Base-by-base conservation (phyloP, 2,888 invertebrate species). In the Agrotis segetum region DNA sequence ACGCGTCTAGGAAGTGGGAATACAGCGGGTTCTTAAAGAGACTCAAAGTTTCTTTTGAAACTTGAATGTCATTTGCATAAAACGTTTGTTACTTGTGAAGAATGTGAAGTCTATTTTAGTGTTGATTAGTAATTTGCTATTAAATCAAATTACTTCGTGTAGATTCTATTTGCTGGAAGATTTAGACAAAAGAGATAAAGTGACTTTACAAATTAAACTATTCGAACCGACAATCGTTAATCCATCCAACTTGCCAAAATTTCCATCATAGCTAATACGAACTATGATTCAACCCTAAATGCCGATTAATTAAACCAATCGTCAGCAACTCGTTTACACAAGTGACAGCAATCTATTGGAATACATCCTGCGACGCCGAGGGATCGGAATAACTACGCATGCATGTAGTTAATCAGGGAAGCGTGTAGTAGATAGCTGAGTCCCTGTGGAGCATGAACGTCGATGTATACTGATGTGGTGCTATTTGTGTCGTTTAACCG, bases 381-480 rank as follows among this genome's bases (percentile, higher is more conserved):
- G 82, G 82, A 82, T 64, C 46, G 46, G 46, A 64, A 50, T 65
- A 67, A 72, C 75, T 63, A 72, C 62, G 74, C 62, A 56, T 74
- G 61, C 75, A 70, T 69, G 79, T 68, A 79, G 68, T 82, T 82
- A 82, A 82, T 82, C 80, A 82, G 76, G 21, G 49, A 64, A 55
- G 66, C 83, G 52, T 82, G 81, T 82, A 40, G 71, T 58, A 60
- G 83, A 68, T 58, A 69, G 50, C 29, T 4, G 2, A 1, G 67
- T 76, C 83, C 80, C 67, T 2, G 68, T 29, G 69, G 81, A 74
- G 62, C 60, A 44, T 44, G 50, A 16, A 60, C 44, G 56, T 29
- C 73, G 49, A 76, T 82, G 76, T 73, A 69, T 50, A 47, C 46
- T 47, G 63, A 63, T 53, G n/a, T n/a, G 62, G 6, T 21, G 46